Conservation (phyloP, 1,140 invertebrate genomes). For the Drosophila ohnishii region DNA sequence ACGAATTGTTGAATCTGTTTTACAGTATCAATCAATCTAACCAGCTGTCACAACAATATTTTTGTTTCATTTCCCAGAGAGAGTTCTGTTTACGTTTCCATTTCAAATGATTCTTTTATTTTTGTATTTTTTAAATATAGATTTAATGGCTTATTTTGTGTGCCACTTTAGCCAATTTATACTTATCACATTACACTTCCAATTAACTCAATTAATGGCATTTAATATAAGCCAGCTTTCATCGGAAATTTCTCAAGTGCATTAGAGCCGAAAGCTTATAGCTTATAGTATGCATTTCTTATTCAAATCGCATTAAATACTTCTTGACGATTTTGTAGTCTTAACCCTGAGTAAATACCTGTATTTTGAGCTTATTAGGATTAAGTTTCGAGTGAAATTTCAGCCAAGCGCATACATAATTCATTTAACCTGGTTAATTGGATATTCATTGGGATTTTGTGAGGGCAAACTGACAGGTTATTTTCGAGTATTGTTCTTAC, state of each 20-base stretch:
- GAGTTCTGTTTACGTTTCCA: not conserved
- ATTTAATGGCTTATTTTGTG: conserved; percentile 3
- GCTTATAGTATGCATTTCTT: not conserved
- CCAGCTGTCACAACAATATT: conserved; percentile 3
- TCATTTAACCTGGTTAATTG: not conserved
- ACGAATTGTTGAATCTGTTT: conserved; percentile 10
- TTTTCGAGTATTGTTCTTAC: too few relatives aligned
- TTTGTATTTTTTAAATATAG: not conserved
- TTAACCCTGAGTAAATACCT: conserved; percentile 7
- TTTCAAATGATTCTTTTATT: not conserved
- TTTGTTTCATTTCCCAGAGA: conserved; percentile 1
- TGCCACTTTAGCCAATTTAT: conserved; percentile 11
- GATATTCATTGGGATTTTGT: not conserved
- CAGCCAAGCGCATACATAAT: not conserved
- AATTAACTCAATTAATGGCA: conserved; percentile 23
- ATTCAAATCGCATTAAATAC: conserved; percentile 1
- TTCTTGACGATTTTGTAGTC: not conserved
- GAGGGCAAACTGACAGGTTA: not conserved
- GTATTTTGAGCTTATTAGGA: not conserved
- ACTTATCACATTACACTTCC: not conserved
- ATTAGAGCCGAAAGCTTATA: not conserved
- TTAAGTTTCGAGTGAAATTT: not conserved
- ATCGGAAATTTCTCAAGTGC: not conserved
- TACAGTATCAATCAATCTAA: conserved; percentile 18
- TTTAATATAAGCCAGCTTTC: conserved; percentile 1